Conservation (phyloP, 2,797 vertebrate species). For the Eutrigla gurnardus region DNA sequence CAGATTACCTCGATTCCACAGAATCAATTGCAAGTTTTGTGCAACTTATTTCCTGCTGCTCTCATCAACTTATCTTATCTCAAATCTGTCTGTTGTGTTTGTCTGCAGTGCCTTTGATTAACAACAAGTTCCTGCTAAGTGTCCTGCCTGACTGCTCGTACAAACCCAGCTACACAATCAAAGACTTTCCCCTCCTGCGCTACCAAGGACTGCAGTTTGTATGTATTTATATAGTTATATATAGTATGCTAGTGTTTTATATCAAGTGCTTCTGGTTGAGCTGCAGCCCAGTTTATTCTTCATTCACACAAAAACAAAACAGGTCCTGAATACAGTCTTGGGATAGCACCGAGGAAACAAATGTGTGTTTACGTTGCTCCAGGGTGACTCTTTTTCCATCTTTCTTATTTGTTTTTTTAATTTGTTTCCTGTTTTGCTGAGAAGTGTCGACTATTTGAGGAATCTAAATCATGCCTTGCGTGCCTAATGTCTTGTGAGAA, state of each 20-base stretch:
- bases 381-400: not conserved
- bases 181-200: constrained; percentile 86
- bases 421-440: not conserved
- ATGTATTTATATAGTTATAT: constrained; percentile 72
- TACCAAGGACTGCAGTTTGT: constrained; percentile 98
- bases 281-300: not conserved
- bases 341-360: not conserved
- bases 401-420: not conserved
- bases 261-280: not conserved
- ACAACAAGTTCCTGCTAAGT: constrained; percentile 78
- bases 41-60: constrained; percentile 19
- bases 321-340: not conserved
- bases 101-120: constrained; percentile 88
- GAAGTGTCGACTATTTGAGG: constrained; percentile 2
- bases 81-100: constrained; percentile 42
- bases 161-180: constrained; percentile 92
- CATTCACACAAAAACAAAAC: not conserved
- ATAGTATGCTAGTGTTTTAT: not conserved
- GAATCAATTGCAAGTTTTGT: not conserved
- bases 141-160: constrained; percentile 91
- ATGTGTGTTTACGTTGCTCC: not conserved
- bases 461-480: constrained; percentile 4
- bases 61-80: constrained; percentile 12
- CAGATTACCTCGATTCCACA: constrained; percentile 17
- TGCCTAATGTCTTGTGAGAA: not conserved